Evolutionary conservation across 2,888 invertebrate species (phyloP).

Genomic region (Idaea dimidiata): DNA sequence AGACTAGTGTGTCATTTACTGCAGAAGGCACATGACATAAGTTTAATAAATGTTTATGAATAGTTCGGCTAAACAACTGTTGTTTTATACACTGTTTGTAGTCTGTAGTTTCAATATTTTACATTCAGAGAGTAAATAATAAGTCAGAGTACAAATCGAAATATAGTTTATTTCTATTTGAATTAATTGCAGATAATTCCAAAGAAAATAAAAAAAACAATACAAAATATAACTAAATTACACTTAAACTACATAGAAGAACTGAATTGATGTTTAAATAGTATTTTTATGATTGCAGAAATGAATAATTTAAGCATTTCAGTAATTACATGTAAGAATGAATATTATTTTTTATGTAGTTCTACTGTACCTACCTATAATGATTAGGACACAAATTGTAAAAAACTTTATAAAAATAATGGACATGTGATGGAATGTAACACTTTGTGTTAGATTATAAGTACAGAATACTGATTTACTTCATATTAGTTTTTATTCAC

Average conservation of each 20-base stretch:
- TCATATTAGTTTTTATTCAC: constrained; percentile 15
- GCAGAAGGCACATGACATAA: no score
- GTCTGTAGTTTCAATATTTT: background rate
- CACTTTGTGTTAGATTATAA: constrained; percentile 42
- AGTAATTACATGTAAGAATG: no score
- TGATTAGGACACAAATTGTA: constrained; percentile 12
- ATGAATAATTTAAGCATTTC: constrained; percentile 14
- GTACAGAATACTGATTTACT: constrained; percentile 19
- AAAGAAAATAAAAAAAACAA: constrained; percentile 55
- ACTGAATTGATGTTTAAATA: constrained; percentile 14
- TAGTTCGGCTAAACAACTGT: no score
- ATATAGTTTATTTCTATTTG: constrained; percentile 66
- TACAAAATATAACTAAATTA: constrained; percentile 69
- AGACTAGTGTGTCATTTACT: no score
- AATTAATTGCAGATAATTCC: constrained; percentile 59
- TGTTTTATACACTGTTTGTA: constrained; percentile 12
- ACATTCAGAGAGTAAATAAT: constrained; percentile 36
- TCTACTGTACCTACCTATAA: background rate
- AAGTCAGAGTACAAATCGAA: constrained; percentile 59
- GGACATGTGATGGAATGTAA: constrained; percentile 67
- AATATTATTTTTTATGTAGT: constrained; percentile 3
- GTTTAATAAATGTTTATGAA: no score
- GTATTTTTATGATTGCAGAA: constrained; percentile 9
- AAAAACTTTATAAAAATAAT: constrained; percentile 57
- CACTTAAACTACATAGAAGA: constrained; percentile 54